Evolutionary conservation across 2,888 invertebrate species (phyloP).

Genomic region (Macropis europaea): DNA sequence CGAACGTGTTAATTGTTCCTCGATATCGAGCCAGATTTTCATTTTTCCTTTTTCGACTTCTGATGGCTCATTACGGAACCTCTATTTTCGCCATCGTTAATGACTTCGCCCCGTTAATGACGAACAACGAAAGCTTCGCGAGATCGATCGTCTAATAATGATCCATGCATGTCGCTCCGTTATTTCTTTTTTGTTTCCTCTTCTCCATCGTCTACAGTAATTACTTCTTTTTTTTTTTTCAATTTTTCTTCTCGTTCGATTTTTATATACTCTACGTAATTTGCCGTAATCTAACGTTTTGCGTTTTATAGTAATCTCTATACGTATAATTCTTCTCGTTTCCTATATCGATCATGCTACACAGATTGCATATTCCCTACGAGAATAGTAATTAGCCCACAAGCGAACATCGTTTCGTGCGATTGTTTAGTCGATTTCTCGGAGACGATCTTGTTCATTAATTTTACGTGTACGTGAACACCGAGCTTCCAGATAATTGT

Average conservation of each 20-base stretch:
- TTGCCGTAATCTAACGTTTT: constrained; percentile 22
- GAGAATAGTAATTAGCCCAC: not conserved
- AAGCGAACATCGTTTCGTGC: not conserved
- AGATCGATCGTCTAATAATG: constrained; percentile 36
- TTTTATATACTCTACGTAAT: no score
- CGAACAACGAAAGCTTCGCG: constrained; percentile 39
- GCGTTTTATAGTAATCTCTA: constrained; percentile 43
- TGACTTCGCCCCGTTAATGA: constrained; percentile 38
- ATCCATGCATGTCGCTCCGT: constrained; percentile 30
- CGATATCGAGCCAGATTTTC: constrained; percentile 5
- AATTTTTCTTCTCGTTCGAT: no score
- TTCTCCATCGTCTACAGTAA: constrained; percentile 28
- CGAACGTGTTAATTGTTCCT: constrained; percentile 22
- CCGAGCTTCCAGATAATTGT: not conserved
- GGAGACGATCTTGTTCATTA: not conserved
- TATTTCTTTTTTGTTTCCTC: constrained; percentile 28
- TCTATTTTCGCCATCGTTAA: constrained; percentile 20
- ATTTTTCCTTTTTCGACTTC: not conserved
- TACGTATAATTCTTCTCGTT: constrained; percentile 38
- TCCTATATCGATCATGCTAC: constrained; percentile 34
- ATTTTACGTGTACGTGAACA: not conserved
- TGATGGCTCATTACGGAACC: constrained; percentile 24
- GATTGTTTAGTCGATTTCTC: not conserved
- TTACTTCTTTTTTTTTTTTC: not conserved
- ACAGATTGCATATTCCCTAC: constrained; percentile 28